phyloP scores from a whole-genome alignment of 2,113 vertebrate species.

The Onychostoma macrolepis region DNA sequence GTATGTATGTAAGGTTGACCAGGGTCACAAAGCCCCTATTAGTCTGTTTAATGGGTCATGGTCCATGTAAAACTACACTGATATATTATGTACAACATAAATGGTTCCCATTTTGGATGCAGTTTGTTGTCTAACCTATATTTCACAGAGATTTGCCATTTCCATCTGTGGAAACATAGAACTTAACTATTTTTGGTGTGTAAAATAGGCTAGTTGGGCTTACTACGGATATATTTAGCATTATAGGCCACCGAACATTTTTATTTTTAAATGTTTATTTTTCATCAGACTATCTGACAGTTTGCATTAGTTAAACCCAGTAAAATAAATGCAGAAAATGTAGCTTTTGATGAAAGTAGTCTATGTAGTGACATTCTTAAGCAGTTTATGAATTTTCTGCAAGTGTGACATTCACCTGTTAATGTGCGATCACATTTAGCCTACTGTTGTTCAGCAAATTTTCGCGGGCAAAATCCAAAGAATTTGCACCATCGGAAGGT shows the following conservation, averaged over 20 bases:
- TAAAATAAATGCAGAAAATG: not conserved
- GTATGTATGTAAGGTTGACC: constrained; percentile 13
- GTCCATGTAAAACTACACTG: constrained; percentile 30
- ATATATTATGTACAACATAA: constrained; percentile 14
- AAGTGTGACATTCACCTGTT: not conserved
- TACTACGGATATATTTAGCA: not conserved
- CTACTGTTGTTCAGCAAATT: not conserved
- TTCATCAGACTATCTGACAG: not conserved
- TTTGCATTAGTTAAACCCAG: not conserved
- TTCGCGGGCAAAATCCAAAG: not conserved
- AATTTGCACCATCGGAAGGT: no score
- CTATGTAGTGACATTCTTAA: not conserved
- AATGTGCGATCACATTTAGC: not conserved
- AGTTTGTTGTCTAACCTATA: not conserved
- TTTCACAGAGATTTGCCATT: not conserved
- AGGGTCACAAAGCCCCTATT: constrained; percentile 22
- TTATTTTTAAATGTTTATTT: not conserved
- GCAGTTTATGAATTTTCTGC: not conserved
- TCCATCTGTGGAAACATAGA: not conserved
- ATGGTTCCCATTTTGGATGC: not conserved
- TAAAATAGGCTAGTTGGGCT: not conserved
- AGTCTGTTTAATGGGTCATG: constrained; percentile 35
- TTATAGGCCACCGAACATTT: not conserved
- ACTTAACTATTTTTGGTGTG: not conserved
- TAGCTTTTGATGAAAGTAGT: not conserved